Conservation (phyloP, 1,140 invertebrate genomes). For the Drosophila sulfurigaster region DNA sequence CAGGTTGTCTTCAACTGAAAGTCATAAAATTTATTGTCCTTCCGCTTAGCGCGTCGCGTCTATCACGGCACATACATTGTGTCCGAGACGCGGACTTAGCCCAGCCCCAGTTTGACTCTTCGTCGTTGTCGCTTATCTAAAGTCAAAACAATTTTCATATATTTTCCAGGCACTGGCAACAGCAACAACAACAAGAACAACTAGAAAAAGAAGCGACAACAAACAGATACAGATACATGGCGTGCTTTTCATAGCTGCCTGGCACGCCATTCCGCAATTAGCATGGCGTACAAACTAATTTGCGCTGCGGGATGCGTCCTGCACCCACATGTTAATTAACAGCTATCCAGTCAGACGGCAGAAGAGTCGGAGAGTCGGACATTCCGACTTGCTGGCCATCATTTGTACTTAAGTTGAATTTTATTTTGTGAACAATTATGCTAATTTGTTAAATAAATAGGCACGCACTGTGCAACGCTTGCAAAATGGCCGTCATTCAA, state of each 20-base stretch:
- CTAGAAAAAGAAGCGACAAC: too few relatives aligned
- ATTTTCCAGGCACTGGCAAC: constrained; percentile 56
- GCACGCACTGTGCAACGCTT: constrained; percentile 53
- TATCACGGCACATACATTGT: constrained; percentile 68
- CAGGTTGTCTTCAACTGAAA: constrained; percentile 66
- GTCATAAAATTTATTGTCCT: constrained; percentile 79
- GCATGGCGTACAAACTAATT: constrained; percentile 84
- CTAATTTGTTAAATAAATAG: constrained; percentile 84
- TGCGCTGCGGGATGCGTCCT: constrained; percentile 73
- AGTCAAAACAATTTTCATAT: constrained; percentile 84
- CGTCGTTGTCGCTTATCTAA: constrained; percentile 78
- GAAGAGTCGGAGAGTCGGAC: constrained; percentile 4
- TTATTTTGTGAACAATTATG: constrained; percentile 84
- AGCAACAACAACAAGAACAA: constrained; percentile 2
- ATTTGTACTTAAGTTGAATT: constrained; percentile 84
- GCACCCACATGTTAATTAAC: constrained; percentile 82
- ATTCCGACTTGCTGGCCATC: constrained; percentile 50
- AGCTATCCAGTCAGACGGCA: constrained; percentile 27
- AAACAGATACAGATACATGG: constrained; percentile 19
- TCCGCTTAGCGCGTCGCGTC: constrained; percentile 61
- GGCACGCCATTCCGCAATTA: constrained; percentile 81
- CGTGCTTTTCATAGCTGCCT: constrained; percentile 69
- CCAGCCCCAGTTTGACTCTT: constrained; percentile 37
- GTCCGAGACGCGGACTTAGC: constrained; percentile 6
- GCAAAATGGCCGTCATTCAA: constrained; percentile 76